Percentiles rank a stretch among this genome's conserved stretches.
These are phyloP conservation scores for Austrolebias charrua DNA, from an alignment of 2,797 vertebrate species.

Conservation along the genomic window DNA sequence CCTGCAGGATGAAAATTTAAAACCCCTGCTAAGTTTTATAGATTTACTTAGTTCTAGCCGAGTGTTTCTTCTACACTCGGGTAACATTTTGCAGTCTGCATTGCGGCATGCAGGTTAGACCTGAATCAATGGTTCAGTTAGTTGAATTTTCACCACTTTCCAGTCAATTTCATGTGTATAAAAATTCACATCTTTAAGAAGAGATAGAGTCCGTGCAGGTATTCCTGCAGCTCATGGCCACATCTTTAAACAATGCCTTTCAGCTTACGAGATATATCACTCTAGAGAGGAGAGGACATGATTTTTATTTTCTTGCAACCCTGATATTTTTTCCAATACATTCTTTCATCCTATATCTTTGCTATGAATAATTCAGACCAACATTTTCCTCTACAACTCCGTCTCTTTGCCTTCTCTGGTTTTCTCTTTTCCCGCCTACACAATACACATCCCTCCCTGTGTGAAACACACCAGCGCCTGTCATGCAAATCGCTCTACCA, in stretches of 20 bases:
- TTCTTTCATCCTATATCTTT: slow-evolving; percentile 32
- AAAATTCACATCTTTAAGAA: slow-evolving; percentile 25
- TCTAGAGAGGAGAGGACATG: slow-evolving; percentile 50
- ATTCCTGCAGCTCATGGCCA: slow-evolving; percentile 1
- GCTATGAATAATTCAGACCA: slow-evolving; percentile 64
- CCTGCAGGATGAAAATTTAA: slow-evolving; percentile 19
- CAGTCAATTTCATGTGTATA: slow-evolving; percentile 18
- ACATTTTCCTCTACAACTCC: slow-evolving; percentile 30
- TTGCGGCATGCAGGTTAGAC: background rate
- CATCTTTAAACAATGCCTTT: slow-evolving; percentile 49
- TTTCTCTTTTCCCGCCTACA: slow-evolving; percentile 22
- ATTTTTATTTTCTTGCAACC: slow-evolving; percentile 12
- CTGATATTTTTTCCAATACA: slow-evolving; percentile 10
- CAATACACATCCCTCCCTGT: slow-evolving; percentile 25
- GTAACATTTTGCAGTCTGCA: slow-evolving; percentile 2
- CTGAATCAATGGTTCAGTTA: background rate
- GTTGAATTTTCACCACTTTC: background rate
- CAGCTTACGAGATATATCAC: slow-evolving; percentile 40
- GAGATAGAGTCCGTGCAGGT: slow-evolving; percentile 11
- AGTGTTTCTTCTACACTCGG: slow-evolving; percentile 1
- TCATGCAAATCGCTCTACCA: slow-evolving; percentile 57
- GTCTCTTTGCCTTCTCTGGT: slow-evolving; percentile 5
- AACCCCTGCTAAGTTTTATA: slow-evolving; percentile 9
- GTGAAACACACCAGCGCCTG: slow-evolving; percentile 40
- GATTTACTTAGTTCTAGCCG: slow-evolving; percentile 5